Conservation (phyloP, 2,113 vertebrate species). For the Tichodroma muraria region DNA sequence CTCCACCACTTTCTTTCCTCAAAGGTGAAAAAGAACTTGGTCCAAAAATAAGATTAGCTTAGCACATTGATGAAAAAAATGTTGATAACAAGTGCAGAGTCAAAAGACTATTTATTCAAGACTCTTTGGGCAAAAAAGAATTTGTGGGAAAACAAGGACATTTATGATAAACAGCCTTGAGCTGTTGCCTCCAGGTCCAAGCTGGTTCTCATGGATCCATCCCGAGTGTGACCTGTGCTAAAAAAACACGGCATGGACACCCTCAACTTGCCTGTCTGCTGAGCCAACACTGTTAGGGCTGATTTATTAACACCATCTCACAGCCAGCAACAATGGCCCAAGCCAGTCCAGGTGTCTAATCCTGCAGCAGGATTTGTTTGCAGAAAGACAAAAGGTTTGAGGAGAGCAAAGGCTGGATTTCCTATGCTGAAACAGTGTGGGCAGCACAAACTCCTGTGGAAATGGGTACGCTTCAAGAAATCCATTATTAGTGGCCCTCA, state of each 20-base stretch:
- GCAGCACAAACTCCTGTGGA: neutral
- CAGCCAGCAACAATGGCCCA: neutral
- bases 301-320: neutral
- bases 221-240: fast-evolving
- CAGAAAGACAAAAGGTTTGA: neutral
- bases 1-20: neutral
- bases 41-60: neutral
- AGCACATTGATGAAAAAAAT: neutral
- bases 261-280: neutral
- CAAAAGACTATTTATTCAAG: neutral
- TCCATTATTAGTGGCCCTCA: neutral
- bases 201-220: neutral
- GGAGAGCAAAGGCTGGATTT: neutral
- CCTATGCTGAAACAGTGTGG: fast-evolving
- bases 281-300: neutral
- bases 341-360: neutral
- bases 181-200: neutral
- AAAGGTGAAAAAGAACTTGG: neutral
- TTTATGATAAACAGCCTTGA: neutral
- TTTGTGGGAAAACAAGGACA: neutral
- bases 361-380: neutral
- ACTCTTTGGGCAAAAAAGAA: neutral
- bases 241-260: neutral
- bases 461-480: neutral
- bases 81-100: neutral